Conservation (phyloP, 2,797 vertebrate species). For the Pseudopleuronectes americanus region DNA sequence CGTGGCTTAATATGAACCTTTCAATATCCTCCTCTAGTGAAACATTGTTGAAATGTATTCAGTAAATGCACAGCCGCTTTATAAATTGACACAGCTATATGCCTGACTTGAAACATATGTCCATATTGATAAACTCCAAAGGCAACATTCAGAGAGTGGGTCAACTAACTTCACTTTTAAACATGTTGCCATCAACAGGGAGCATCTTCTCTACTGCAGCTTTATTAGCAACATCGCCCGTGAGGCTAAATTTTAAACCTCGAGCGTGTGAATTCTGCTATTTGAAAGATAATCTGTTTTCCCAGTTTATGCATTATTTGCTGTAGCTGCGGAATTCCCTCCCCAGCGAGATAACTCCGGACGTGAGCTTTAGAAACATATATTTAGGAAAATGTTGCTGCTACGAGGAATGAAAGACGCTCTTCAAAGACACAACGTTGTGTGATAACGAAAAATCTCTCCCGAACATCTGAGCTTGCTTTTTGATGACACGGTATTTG, state of each 20-base stretch:
- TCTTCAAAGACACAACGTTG: not conserved
- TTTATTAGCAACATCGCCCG: not conserved
- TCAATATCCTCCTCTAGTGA: not conserved
- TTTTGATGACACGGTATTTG: conserved; percentile 9
- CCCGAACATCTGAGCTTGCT: not conserved
- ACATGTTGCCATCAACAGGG: not conserved
- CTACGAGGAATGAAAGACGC: not conserved
- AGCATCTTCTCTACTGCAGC: not conserved
- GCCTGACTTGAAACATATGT: too few species aligned
- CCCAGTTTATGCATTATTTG: not conserved
- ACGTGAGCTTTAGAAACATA: not conserved
- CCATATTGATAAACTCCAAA: not conserved
- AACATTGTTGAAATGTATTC: not conserved
- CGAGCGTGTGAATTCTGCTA: not conserved
- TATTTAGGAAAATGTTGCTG: not conserved
- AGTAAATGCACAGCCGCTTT: not conserved
- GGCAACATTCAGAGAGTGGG: not conserved
- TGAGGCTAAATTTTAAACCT: not conserved
- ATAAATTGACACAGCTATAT: too few species aligned
- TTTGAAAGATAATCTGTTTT: conserved; percentile 10
- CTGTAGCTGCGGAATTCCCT: not conserved
- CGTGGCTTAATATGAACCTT: not conserved
- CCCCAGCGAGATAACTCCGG: not conserved
- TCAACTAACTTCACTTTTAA: not conserved
- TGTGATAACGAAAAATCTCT: not conserved